Evolutionary conservation across 2,113 vertebrate genomes (phyloP).

Genomic region (Phrynocephalus versicolor): DNA sequence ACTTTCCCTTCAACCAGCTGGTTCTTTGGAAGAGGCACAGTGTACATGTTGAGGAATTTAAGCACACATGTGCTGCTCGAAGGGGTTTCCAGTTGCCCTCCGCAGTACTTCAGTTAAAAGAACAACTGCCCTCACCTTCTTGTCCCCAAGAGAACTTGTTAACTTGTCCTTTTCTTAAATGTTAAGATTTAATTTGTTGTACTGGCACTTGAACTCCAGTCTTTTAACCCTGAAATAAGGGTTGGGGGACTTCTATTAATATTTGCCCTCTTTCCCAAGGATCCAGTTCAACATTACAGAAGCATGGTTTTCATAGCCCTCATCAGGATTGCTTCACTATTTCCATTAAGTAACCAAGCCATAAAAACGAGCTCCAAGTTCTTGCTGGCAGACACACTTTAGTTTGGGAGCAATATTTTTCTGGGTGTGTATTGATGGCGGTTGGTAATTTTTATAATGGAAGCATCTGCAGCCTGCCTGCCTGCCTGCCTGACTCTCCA

Average conservation of each 20-base stretch:
- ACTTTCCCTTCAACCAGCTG: no score
- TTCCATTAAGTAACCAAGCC: constrained; percentile 1
- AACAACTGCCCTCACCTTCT: no score
- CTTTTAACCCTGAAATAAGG: constrained; percentile 15
- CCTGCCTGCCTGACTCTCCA: constrained; percentile 15
- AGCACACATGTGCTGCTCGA: no score
- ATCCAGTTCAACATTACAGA: not conserved
- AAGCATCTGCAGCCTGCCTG: constrained; percentile 17
- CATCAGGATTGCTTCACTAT: not conserved
- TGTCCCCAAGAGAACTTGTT: no score
- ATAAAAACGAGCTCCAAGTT: constrained; percentile 32
- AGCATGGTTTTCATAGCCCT: not conserved
- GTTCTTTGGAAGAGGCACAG: no score
- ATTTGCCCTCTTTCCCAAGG: not conserved
- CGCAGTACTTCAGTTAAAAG: no score
- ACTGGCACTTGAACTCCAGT: not conserved
- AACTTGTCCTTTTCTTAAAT: no score
- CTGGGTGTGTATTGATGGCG: constrained; percentile 12
- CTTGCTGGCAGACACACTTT: constrained; percentile 11
- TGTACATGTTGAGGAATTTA: no score
- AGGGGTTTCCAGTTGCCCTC: no score
- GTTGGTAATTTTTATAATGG: constrained; percentile 22
- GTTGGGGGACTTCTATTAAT: not conserved
- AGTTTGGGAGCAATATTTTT: constrained; percentile 9
- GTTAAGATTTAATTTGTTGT: no score